phyloP scores from a whole-genome alignment of 2,113 vertebrate species.

The Xenotilapia longispinis region DNA sequence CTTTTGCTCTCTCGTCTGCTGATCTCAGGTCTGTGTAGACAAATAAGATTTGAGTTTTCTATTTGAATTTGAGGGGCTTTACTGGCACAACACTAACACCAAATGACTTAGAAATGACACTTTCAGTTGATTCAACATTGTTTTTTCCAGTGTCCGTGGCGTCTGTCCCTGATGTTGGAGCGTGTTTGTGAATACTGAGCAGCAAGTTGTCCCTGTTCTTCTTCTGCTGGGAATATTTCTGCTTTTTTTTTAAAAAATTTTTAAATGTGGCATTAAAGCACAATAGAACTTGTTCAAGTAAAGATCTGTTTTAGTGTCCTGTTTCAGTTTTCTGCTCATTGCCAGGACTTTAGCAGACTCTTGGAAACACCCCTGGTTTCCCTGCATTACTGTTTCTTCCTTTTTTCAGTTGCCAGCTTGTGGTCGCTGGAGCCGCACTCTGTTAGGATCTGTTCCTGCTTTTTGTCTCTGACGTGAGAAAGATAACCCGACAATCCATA shows the following conservation, averaged over 20 bases:
- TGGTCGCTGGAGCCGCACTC: neutral
- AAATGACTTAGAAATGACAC: neutral
- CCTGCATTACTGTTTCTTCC: neutral
- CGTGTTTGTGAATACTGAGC: neutral
- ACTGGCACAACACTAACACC: neutral
- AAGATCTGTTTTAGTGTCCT: neutral
- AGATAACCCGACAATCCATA: neutral
- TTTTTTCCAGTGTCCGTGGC: rapidly evolving
- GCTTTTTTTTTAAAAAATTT: too few relatives aligned
- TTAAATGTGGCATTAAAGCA: neutral
- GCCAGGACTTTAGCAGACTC: rapidly evolving
- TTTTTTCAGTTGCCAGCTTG: neutral
- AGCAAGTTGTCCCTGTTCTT: rapidly evolving
- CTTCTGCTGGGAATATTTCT: neutral
- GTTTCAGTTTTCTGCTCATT: neutral
- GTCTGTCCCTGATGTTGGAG: neutral
- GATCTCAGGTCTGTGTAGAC: neutral
- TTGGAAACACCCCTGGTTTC: neutral
- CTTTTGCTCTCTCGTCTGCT: neutral
- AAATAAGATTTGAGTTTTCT: neutral
- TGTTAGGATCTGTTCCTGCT: neutral
- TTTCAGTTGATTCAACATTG: neutral
- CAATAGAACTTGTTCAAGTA: neutral
- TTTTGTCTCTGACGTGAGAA: neutral
- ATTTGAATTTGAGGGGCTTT: neutral